Evolutionary conservation across 2,113 vertebrate genomes (phyloP), one percentile per base, ranked within the genome.

Genomic region (Bubo blakistoni): DNA sequence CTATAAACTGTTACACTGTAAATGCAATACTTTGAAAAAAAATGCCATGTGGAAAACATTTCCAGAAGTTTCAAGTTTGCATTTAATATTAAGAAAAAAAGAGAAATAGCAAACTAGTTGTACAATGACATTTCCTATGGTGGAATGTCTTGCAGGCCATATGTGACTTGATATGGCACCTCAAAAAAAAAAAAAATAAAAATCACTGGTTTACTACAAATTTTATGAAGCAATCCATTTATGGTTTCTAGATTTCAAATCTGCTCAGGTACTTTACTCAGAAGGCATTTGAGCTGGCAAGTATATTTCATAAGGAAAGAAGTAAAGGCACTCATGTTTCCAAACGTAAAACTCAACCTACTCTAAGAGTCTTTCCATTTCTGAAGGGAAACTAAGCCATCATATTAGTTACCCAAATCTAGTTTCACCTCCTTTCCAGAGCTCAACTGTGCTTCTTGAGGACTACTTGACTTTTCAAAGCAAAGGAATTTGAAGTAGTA

Each of bases 321-420:
- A 97, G 94, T 95, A 96, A 98, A 98, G 98, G 98, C 98, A 98
- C 98, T 98, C 97, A 95, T 81, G 94, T 96, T 97, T 97, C 96
- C 95, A 95, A 90, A 97, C 24, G 12, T 84, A 95, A 97, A 97
- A 97, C 59, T 96, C 93, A 78, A 87, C 69, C 84, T 94, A 81
- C 82, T 93, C 86, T 38, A 89, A 81, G 79, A 88, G 78, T 63
- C 57, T 81, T 51, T 90, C 85, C 62, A 81, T 69, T 97, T 97
- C 88, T 83, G 90, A 95, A 93, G 79, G 70, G 96, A 96, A 95
- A 88, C 34, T 3, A 95, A 92, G 91, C 74, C 26, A 16, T 93
- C 74, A 7, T 51, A 88, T 80, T 65, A 77, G 34, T 88, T 96
- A 94, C 51, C 81, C 83, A 84, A 94, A 82, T 82, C 82, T 94